phyloP scores from a whole-genome alignment of 2,797 vertebrate genomes.

The Parambassis ranga region DNA sequence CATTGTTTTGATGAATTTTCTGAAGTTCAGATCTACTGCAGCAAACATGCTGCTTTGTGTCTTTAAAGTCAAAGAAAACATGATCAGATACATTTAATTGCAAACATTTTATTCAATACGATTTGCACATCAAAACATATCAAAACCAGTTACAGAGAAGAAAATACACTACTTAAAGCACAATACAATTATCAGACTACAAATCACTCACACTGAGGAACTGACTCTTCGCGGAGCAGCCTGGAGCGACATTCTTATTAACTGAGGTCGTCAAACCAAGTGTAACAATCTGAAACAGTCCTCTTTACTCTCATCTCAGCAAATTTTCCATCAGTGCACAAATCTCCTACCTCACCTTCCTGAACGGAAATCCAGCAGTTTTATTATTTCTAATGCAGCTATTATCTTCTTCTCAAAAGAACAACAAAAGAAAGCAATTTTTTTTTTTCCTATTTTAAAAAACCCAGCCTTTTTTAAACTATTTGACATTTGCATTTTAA shows the following conservation, averaged over 20 bases:
- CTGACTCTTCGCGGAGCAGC: conserved; percentile 44
- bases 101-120: conserved; percentile 76
- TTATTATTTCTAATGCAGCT: conserved; percentile 17
- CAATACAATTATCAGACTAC: conserved; percentile 51
- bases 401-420: conserved; percentile 33
- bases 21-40: no score
- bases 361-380: conserved; percentile 42
- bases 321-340: conserved; percentile 21
- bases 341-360: conserved; percentile 16
- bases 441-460: conserved; percentile 20
- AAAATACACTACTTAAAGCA: conserved; percentile 58
- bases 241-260: conserved; percentile 20
- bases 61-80: neutral
- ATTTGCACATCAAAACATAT: conserved; percentile 83
- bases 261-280: conserved; percentile 14
- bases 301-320: conserved; percentile 12
- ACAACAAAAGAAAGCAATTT: conserved; percentile 29
- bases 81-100: conserved; percentile 8
- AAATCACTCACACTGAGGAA: conserved; percentile 52
- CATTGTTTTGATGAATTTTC: no score
- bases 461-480: conserved; percentile 35
- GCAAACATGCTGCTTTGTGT: neutral
- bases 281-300: neutral
- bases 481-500: conserved; percentile 28
- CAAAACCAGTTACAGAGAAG: conserved; percentile 76